Evolutionary conservation across 1,140 invertebrate genomes (phyloP), one percentile per base, ranked within the genome.

Genomic region (Penaeus vannamei): DNA sequence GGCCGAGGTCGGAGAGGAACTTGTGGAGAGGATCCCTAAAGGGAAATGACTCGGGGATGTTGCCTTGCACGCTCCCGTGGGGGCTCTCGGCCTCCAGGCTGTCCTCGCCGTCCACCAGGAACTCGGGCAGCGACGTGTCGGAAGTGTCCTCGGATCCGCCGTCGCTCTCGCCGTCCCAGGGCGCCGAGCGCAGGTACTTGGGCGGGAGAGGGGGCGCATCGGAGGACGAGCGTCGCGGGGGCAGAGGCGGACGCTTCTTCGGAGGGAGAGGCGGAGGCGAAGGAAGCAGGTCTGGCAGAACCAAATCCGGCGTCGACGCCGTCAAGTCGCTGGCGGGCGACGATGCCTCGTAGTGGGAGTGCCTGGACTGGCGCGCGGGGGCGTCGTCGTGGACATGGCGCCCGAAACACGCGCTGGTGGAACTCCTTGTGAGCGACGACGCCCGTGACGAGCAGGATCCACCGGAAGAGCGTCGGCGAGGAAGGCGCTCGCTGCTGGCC

Each of bases 1-100:
- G 84, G 20, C 90, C 84, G n/a, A 91, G 69, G 59, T 91, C 90
- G 5, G 83, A 46, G n/a, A 91, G 84, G 79, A 91, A 91, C 81
- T 89, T 89, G 60, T 84, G 84, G 42, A 91, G 66, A 1, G 90
- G 85, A 20, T 86, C 88, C 72, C 85, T 84, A 60, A 86, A 87
- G 61, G 88, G 84, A 32, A 90, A 91, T 29, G 85, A 64, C 32
- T 86, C 80, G 12, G 90, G 88, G 76, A 90, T 89, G 66, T 86
- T 77, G 69, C 90, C 85, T n/a, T 84, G 87, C 4, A 91, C 85
- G n/a, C 32, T 32, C n/a, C 60, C 79, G 81, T 64, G 64, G 32
- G 60, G 17, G 32, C 29, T 53, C 8, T 76, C 79, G 10, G 32
- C 36, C 46, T 85, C 89, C 53, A 86, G 36, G 77, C 84, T 84